Evolutionary conservation across 2,888 invertebrate genomes (phyloP).

Genomic region (Therioaphis trifolii): DNA sequence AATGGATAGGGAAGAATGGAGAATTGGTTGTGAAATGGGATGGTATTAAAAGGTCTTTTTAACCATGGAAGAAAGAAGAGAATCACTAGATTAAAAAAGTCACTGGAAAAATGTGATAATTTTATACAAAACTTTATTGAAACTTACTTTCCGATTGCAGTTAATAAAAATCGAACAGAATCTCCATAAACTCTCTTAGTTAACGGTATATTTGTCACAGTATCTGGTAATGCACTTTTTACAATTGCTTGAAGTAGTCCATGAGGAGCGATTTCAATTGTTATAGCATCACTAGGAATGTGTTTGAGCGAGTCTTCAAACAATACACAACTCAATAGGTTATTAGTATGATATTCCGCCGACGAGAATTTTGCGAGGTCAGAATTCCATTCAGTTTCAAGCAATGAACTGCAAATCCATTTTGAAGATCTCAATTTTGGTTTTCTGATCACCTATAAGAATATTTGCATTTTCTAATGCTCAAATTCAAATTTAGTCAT

Average conservation of each 20-base stretch:
- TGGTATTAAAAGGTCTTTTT: neutral
- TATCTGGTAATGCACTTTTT: slow-evolving; percentile 71
- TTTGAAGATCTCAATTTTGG: slow-evolving; percentile 72
- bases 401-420: slow-evolving; percentile 77
- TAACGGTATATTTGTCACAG: too few relatives aligned
- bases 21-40: neutral
- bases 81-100: too few relatives aligned
- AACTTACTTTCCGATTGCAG: slow-evolving; percentile 30
- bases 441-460: slow-evolving; percentile 70
- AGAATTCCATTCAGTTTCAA: slow-evolving; percentile 73
- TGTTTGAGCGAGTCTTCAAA: slow-evolving; percentile 73
- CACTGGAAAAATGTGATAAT: neutral
- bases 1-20: neutral
- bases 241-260: slow-evolving; percentile 74
- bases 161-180: neutral
- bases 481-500: neutral
- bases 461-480: too few relatives aligned
- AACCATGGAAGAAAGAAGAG: too few relatives aligned
- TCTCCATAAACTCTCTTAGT: slow-evolving; percentile 65
- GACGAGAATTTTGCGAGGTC: slow-evolving; percentile 73
- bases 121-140: neutral
- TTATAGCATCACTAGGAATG: slow-evolving; percentile 73
- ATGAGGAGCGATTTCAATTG: slow-evolving; percentile 75
- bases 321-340: slow-evolving; percentile 71
- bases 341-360: slow-evolving; percentile 77